Base-by-base conservation (phyloP, 2,797 vertebrate genomes). In the Moxostoma hubbsi region DNA sequence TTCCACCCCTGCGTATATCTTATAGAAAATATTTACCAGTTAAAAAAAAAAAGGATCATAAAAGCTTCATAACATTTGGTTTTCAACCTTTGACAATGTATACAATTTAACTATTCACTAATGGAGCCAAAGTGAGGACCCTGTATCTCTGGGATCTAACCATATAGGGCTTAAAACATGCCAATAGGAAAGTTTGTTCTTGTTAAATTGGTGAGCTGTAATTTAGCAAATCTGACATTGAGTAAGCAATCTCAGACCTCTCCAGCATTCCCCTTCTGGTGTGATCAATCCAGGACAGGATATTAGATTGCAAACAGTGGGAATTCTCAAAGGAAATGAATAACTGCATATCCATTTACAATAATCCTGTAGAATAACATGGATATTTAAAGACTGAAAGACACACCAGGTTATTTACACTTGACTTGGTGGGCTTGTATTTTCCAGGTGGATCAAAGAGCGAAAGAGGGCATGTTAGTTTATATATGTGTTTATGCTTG, bases 271-370 rank as follows among this genome's bases (percentile, higher is more conserved):
- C 18, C 36, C 51, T 61, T 73, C 74, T 70, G 80, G 77, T 82
- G 68, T 55, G 77, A 73, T 72, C 79, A 80, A 84, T 77, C 77
- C 69, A 3, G 63, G 57, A 76, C 76, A 79, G 82, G 80, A 86
- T 83, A 82, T 85, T 83, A 82, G 74, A 82, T 67, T 50, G 79
- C 47, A 67, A 81, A 77, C 73, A 7, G 77, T 71, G 47, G 76
- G 75, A 78, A 61, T 15, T 82, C 55, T 67, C 77, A 62, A 73
- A 81, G 81, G 84, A 83, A 86, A 76, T 82, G 71, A 36, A 36
- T 36, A 36, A 36, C 2, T 36, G 36, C 36, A 5, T 36, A 36
- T 36, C 36, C 36, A 36, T 36, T 4, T 36, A 36, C 36, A 36
- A 4, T 58, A 80, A 64, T 73, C 58, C 65, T 59, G 36, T 59